phyloP scores from a whole-genome alignment of 2,888 invertebrate genomes.

The Metopia argyrocephala region DNA sequence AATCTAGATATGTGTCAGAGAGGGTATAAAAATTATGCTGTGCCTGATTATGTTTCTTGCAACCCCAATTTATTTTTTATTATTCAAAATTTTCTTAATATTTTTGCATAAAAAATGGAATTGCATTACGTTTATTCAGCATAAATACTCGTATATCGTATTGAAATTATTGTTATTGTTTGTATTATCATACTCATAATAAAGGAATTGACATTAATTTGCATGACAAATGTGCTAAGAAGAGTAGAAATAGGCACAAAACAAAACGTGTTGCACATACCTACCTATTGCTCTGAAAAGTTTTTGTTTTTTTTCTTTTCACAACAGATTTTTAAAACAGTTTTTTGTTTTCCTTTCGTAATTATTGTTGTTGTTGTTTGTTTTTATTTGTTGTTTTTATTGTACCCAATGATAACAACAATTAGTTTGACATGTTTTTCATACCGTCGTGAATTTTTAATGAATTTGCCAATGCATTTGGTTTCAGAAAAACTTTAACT shows the following conservation, averaged over 20 bases:
- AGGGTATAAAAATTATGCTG: background rate
- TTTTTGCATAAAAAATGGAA: constrained; percentile 53
- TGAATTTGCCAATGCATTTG: background rate
- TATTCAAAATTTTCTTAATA: constrained; percentile 20
- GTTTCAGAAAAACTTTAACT: constrained; percentile 18
- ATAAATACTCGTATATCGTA: constrained; percentile 39
- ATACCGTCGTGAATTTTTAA: background rate
- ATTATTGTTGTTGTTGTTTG: constrained; percentile 38
- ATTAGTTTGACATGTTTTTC: constrained; percentile 60
- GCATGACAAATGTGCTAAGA: constrained; percentile 45
- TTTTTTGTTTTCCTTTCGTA: constrained; percentile 28
- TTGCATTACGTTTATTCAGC: constrained; percentile 31
- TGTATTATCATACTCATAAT: constrained; percentile 24
- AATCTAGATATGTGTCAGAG: background rate
- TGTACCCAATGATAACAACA: constrained; percentile 51
- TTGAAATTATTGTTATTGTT: constrained; percentile 37
- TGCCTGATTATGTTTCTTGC: constrained; percentile 27
- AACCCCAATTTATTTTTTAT: constrained; percentile 51
- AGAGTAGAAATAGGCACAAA: background rate
- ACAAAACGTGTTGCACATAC: constrained; percentile 31
- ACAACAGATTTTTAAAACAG: too few relatives aligned
- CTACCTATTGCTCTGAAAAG: constrained; percentile 8
- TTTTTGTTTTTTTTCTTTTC: too few relatives aligned
- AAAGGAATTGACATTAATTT: constrained; percentile 60
- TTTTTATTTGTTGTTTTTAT: constrained; percentile 26